These are phyloP conservation scores for Mormyrus hasselquistii DNA, from an alignment of 2,797 vertebrate species.

Conservation along the genomic window DNA sequence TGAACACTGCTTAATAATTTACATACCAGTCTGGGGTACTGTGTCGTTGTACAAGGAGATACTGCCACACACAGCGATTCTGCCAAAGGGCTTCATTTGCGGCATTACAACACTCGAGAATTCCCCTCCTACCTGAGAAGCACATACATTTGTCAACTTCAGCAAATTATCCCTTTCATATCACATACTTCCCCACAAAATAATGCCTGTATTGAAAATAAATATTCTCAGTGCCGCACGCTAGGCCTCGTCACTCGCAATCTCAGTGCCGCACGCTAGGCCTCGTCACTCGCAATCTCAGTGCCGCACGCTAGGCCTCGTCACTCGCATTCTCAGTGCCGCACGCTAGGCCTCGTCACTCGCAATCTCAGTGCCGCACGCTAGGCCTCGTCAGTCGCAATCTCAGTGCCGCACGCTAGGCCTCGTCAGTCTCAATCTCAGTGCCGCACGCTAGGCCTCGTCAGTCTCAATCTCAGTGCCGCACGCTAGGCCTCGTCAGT, in stretches of 20 bases:
- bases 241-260: no score
- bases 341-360: conserved; percentile 32
- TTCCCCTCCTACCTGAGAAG: conserved; percentile 71
- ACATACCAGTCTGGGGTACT: conserved; percentile 61
- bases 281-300: conserved; percentile 73
- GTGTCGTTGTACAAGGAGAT: conserved; percentile 72
- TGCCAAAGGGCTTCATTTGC: conserved; percentile 79
- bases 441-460: conserved; percentile 52
- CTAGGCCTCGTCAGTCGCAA: no score
- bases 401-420: neutral
- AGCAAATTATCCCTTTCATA: neutral
- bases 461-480: no score
- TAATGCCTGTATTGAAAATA: neutral
- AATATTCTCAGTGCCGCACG: no score
- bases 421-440: conserved; percentile 72
- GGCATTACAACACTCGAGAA: conserved; percentile 59
- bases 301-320: no score
- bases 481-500: neutral
- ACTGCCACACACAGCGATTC: conserved; percentile 76
- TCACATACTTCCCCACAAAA: neutral
- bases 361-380: conserved; percentile 67
- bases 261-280: neutral
- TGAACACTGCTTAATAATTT: neutral
- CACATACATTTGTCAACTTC: neutral
- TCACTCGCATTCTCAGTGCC: no score